Evolutionary conservation across 2,888 invertebrate species (phyloP).

Genomic region (Callyntrura guangdongensis): DNA sequence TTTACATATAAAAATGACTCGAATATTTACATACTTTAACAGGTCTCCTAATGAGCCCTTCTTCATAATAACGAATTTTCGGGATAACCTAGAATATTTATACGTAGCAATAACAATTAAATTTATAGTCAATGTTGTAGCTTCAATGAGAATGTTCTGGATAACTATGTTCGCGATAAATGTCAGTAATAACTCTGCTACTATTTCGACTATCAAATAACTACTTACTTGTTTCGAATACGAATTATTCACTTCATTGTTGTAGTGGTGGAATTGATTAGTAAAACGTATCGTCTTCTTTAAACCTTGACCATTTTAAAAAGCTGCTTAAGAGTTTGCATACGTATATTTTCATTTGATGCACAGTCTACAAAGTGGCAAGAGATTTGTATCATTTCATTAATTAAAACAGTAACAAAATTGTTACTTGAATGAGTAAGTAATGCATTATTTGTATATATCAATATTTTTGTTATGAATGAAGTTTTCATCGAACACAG

Average conservation of each 20-base stretch:
- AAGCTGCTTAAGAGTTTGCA: constrained; percentile 45
- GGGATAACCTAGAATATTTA: constrained; percentile 20
- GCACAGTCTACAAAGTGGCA: constrained; percentile 58
- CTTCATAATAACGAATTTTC: constrained; percentile 21
- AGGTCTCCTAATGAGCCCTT: constrained; percentile 16
- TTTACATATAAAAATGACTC: constrained; percentile 48
- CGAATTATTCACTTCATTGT: background rate
- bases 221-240: too few relatives aligned
- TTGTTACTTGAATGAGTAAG: constrained; percentile 40
- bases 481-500: constrained; percentile 62
- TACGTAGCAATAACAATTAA: constrained; percentile 9
- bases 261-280: constrained; percentile 33
- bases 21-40: constrained; percentile 32
- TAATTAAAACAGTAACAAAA: constrained; percentile 1
- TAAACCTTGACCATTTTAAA: constrained; percentile 17
- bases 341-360: constrained; percentile 2
- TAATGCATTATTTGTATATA: constrained; percentile 24
- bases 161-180: constrained; percentile 9
- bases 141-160: constrained; percentile 52
- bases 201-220: background rate
- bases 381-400: constrained; percentile 37
- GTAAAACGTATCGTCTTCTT: background rate
- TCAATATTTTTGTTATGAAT: constrained; percentile 19
- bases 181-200: too few relatives aligned
- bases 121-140: constrained; percentile 18